Conservation (phyloP, 2,113 vertebrate species). For the Bujurquina vittata region DNA sequence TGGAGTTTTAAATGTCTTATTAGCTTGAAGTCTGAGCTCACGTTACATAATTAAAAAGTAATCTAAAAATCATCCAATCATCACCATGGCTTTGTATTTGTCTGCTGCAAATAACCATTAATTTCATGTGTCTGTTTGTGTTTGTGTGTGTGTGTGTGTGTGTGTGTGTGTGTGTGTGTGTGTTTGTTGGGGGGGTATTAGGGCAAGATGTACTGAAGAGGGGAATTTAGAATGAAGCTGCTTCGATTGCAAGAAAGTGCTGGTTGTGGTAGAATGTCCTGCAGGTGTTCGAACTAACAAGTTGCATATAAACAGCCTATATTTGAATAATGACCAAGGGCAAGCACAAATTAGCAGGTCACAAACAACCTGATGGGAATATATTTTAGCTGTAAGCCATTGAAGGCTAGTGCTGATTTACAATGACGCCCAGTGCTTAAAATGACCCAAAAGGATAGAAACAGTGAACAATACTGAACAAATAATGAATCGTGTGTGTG, state of each 20-base stretch:
- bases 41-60: background rate
- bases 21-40: no score
- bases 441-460: background rate
- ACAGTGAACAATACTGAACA: background rate
- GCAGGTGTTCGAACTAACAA: background rate
- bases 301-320: background rate
- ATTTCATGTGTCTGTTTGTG: background rate
- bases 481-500: background rate
- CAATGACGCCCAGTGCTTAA: background rate
- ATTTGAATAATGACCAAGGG: constrained; percentile 1
- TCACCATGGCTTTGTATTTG: background rate
- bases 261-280: background rate
- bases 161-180: no score
- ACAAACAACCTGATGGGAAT: background rate
- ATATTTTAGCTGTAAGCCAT: background rate
- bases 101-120: background rate
- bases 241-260: background rate
- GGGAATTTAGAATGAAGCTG: no score
- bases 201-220: background rate
- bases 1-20: no score
- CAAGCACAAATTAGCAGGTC: background rate
- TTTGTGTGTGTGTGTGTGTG: no score
- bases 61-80: background rate
- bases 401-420: background rate
- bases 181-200: background rate